Evolutionary conservation across 2,888 invertebrate species (phyloP), one percentile per base, ranked within the genome.

Genomic region (Drosophila incognita): DNA sequence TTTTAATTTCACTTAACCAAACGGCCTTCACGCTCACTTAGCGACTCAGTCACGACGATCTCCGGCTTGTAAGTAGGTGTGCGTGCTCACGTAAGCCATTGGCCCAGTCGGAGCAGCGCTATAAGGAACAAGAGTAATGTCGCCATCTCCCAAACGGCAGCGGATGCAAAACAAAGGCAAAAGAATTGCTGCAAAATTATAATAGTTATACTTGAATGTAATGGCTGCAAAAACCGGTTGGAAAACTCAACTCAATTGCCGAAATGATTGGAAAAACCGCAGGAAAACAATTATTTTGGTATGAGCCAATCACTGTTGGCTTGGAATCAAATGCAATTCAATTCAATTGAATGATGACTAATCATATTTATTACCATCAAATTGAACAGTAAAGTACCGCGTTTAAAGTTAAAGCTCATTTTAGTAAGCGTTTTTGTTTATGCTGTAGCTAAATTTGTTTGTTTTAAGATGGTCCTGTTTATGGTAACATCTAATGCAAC

Each of bases 11-110:
- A 76, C 76, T 79, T 79, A 64, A 56, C 54, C 76, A 76, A 76
- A 79, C 87, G 90, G 89, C 87, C 87, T 87, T 87, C 87, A 87
- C 76, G 90, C 90, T 89, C 87, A 73, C 67, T 86, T 79, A 62
- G 58, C 68, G 10, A 31, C 10, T 31, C 31, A 10, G 3, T 31
- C 31, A 10, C 53, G 49, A 54, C 60, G 31, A 65, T 67, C 68
- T 74, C 66, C 79, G 68, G 53, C 57, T 61, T 15, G 52, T 27
- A 15, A 36, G 52, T 51, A 31, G 38, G 49, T 36, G 15, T 59
- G 35, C 18, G 27, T 15, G 66, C 73, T 74, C 89, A 88, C 83
- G 83, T 78, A 78, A 80, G 81, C 78, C 75, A 79, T 46, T 52
- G 51, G 66, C 40, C 51, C 29, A 56, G 54, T 54, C 59, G 10